These are phyloP conservation scores for Apostichopus parvimensis DNA, from an alignment of 35 echinoderm and acorn worm species.

Conservation along the genomic window DNA sequence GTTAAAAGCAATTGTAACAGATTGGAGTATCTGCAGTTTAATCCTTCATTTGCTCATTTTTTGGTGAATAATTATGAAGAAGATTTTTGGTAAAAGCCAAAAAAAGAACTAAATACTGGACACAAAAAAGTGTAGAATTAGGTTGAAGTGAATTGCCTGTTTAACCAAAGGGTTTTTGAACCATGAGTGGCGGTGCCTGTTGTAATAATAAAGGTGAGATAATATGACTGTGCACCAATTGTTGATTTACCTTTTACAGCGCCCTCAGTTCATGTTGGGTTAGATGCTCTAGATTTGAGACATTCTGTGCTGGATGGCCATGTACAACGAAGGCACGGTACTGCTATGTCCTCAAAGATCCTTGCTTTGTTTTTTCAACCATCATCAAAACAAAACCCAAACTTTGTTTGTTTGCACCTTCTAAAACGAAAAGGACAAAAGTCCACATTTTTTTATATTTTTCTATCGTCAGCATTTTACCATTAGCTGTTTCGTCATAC, in stretches of 20 bases:
- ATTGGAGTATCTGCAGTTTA: no score
- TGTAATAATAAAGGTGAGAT: background rate
- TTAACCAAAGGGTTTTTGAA: no score
- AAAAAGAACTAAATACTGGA: no score
- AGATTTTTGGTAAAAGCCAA: no score
- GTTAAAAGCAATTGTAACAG: no score
- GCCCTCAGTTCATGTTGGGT: background rate
- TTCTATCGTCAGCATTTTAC: background rate
- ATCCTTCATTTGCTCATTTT: no score
- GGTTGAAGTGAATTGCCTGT: no score
- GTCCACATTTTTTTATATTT: background rate
- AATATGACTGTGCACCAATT: background rate
- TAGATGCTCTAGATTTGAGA: conserved; percentile 40
- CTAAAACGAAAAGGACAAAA: background rate
- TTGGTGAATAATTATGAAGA: no score
- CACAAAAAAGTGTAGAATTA: no score
- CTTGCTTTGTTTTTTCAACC: background rate
- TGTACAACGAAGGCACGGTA: conserved; percentile 26
- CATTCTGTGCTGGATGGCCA: conserved; percentile 12
- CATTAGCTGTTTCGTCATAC: background rate
- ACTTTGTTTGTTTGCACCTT: background rate
- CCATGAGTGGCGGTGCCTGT: background rate
- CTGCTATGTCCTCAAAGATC: background rate
- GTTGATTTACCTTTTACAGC: conserved; percentile 27
- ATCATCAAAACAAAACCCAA: background rate